Percentiles rank a stretch among this genome's conserved stretches.
Evolutionary conservation across 2,888 invertebrate species (phyloP).

Genomic region (Folsomia manolachei): DNA sequence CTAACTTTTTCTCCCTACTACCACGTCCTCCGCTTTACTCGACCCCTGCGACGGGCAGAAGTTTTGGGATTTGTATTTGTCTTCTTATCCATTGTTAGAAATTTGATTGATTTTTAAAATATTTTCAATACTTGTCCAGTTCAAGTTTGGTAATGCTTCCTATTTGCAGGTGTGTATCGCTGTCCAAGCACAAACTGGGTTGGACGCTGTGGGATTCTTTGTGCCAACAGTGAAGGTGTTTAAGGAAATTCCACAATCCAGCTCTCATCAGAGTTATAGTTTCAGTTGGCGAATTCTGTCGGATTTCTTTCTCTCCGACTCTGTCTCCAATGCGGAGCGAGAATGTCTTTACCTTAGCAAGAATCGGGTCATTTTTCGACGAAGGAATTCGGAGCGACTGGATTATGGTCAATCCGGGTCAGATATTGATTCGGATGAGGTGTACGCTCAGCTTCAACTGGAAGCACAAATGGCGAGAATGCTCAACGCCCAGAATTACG

Average conservation of each 20-base stretch:
- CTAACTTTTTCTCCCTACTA: constrained; percentile 9
- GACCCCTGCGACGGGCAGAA: not conserved
- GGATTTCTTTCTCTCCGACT: constrained; percentile 21
- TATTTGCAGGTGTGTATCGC: constrained; percentile 20
- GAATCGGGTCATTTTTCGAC: not conserved
- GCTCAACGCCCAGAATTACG: not conserved
- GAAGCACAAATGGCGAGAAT: not conserved
- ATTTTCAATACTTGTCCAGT: too few relatives aligned
- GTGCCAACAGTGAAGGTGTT: not conserved
- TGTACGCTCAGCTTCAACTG: not conserved
- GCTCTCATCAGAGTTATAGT: constrained; percentile 15
- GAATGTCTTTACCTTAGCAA: constrained; percentile 18
- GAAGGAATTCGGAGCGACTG: not conserved
- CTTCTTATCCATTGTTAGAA: not conserved
- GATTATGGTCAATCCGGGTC: not conserved
- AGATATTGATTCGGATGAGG: not conserved
- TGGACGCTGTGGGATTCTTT: constrained; percentile 26
- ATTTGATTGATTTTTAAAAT: too few relatives aligned
- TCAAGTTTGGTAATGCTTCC: too few relatives aligned
- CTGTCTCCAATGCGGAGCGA: constrained; percentile 7
- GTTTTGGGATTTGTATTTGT: constrained; percentile 10
- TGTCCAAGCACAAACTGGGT: constrained; percentile 18
- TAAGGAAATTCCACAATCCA: not conserved
- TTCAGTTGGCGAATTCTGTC: constrained; percentile 29
- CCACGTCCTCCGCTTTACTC: not conserved